Percentiles rank a stretch among this genome's conserved stretches.
Evolutionary conservation across 2,888 invertebrate genomes (phyloP).

Genomic region (Conistra vaccinii): DNA sequence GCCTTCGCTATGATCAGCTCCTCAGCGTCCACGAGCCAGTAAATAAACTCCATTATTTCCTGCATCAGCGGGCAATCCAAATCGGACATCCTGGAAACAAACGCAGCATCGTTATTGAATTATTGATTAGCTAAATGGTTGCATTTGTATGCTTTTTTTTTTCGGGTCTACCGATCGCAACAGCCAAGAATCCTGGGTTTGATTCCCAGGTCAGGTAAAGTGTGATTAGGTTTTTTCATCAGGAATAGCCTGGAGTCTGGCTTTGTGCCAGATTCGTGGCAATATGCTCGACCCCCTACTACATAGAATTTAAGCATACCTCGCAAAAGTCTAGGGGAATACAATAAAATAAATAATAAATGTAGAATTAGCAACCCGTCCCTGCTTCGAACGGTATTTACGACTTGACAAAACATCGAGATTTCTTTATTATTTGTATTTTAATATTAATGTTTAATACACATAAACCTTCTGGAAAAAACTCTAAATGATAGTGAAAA

Average conservation of each 20-base stretch:
- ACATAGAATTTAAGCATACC: neutral
- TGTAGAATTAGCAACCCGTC: neutral
- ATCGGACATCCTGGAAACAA: constrained; percentile 93
- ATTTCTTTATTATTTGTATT: neutral
- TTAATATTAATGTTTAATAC: neutral
- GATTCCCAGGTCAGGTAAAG: neutral
- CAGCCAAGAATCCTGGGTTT: neutral
- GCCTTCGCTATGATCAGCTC: constrained; percentile 98
- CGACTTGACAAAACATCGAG: neutral
- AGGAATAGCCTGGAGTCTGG: neutral
- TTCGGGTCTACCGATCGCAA: neutral
- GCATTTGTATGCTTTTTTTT: neutral
- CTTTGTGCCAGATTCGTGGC: neutral
- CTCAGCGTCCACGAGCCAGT: constrained; percentile 97
- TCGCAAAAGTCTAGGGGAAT: neutral
- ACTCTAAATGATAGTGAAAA: neutral
- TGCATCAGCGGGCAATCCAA: constrained; percentile 95
- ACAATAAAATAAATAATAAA: neutral
- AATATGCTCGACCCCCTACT: neutral
- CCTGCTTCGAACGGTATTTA: neutral
- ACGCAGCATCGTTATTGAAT: neutral
- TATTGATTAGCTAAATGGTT: neutral
- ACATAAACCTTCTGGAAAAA: neutral
- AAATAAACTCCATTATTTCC: constrained; percentile 97
- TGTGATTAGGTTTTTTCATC: neutral